Conservation (phyloP, 2,797 vertebrate genomes). For the Loris lydekkerianus region DNA sequence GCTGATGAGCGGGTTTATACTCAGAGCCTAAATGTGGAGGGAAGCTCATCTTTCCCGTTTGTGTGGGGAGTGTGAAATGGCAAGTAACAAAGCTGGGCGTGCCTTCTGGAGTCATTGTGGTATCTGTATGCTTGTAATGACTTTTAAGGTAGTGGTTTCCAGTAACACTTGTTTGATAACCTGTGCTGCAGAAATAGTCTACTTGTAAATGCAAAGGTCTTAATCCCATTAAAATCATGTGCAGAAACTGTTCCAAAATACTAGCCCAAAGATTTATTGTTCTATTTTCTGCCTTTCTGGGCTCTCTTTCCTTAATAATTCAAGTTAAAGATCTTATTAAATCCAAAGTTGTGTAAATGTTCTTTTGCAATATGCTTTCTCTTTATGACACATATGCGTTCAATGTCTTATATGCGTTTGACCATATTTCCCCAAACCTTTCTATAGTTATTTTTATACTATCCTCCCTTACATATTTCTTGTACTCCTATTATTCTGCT, state of each 20-base stretch:
- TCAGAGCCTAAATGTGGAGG: background rate
- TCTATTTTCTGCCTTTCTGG: background rate
- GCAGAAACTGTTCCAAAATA: background rate
- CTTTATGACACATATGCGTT: background rate
- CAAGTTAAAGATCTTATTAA: slow-evolving; percentile 61
- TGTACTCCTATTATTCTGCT: slow-evolving; percentile 8
- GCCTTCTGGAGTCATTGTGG: slow-evolving; percentile 15
- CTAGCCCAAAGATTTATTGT: background rate
- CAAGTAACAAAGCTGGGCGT: background rate
- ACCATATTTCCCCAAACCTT: slow-evolving; percentile 9
- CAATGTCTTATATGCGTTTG: background rate
- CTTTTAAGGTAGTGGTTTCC: slow-evolving; percentile 17
- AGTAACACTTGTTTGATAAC: slow-evolving; percentile 31
- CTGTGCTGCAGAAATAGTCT: background rate
- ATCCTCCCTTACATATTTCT: slow-evolving; percentile 16
- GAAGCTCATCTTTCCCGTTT: background rate
- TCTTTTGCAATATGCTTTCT: slow-evolving; percentile 33
- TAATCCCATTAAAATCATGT: background rate
- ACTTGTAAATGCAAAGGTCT: slow-evolving; percentile 3
- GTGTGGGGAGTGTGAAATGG: background rate
- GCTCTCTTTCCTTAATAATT: background rate
- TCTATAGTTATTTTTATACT: slow-evolving; percentile 50
- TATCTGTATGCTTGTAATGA: background rate
- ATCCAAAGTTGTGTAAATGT: slow-evolving; percentile 1
- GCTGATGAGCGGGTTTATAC: background rate